Percentiles rank a stretch among this genome's conserved stretches.
Conservation (phyloP, 1,140 invertebrate genomes). For the Danaus melanippus region DNA sequence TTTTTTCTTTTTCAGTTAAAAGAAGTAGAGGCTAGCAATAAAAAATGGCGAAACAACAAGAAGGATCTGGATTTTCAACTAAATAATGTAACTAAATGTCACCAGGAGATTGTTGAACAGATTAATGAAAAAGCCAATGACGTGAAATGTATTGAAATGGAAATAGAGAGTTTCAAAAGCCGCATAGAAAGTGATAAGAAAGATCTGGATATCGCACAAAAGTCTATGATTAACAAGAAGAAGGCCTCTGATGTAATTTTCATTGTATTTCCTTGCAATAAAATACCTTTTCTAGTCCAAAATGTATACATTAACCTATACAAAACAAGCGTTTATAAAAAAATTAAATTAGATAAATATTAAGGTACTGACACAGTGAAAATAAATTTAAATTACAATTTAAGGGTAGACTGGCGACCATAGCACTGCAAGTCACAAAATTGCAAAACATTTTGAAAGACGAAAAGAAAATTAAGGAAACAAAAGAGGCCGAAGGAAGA, state of each 20-base stretch:
- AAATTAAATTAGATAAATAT: background rate
- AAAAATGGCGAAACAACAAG: constrained; percentile 54
- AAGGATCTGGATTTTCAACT: constrained; percentile 53
- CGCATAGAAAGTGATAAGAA: constrained; percentile 40
- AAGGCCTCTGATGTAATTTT: constrained; percentile 39
- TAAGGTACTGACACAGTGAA: background rate
- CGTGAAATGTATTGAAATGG: constrained; percentile 40
- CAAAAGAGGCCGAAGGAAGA: constrained; percentile 42
- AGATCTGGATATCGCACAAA: constrained; percentile 32
- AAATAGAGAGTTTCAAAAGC: constrained; percentile 39
- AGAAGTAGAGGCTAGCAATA: constrained; percentile 38
- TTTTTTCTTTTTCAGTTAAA: constrained; percentile 34
- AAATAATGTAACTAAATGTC: constrained; percentile 35
- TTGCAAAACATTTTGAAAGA: constrained; percentile 29
- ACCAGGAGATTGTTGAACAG: constrained; percentile 48
- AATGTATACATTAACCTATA: background rate
- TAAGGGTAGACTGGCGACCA: constrained; percentile 33
- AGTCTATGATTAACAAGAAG: constrained; percentile 33
- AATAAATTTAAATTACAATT: constrained; percentile 13
- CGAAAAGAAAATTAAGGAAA: constrained; percentile 30
- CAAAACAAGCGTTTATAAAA: background rate
- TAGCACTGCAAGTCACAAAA: constrained; percentile 25
- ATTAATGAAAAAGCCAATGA: constrained; percentile 46
- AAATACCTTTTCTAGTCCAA: no score
- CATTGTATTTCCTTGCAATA: no score